These are phyloP conservation scores for Sebastes itinus DNA, from an alignment of 2,797 vertebrate species.

Conservation along the genomic window DNA sequence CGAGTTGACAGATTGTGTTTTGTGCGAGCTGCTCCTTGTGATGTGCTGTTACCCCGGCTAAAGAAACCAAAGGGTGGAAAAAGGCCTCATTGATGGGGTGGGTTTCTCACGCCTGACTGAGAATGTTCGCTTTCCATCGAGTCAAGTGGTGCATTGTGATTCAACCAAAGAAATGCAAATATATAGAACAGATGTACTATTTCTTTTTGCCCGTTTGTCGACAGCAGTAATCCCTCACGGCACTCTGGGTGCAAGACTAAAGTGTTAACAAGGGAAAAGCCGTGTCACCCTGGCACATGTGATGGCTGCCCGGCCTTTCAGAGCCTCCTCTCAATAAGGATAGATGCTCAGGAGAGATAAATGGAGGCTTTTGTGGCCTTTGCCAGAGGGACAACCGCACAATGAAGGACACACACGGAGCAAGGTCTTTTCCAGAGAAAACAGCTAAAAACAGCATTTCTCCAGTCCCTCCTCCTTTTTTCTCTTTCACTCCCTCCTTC, in stretches of 20 bases:
- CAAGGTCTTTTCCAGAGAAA: constrained; percentile 72
- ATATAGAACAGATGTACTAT: constrained; percentile 79
- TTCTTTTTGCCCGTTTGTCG: constrained; percentile 62
- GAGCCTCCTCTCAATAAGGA: constrained; percentile 69
- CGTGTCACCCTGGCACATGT: constrained; percentile 76
- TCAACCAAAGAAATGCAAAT: constrained; percentile 84
- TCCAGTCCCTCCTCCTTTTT: constrained; percentile 29
- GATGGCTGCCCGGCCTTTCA: constrained; percentile 68
- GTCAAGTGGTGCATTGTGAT: constrained; percentile 83
- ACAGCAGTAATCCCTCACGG: constrained; percentile 70
- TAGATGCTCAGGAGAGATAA: constrained; percentile 77
- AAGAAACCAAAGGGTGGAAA: constrained; percentile 68
- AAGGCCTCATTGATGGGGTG: constrained; percentile 75
- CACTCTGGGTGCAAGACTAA: constrained; percentile 45
- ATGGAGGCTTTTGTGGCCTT: constrained; percentile 77
- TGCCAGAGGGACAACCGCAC: constrained; percentile 73
- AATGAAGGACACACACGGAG: constrained; percentile 80
- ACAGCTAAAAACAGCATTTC: constrained; percentile 72
- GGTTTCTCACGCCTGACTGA: constrained; percentile 81
- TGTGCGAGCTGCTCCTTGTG: constrained; percentile 69
- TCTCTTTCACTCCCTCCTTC: constrained; percentile 46
- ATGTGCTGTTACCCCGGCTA: constrained; percentile 63
- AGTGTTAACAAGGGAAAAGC: constrained; percentile 81
- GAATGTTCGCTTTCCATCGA: constrained; percentile 78
- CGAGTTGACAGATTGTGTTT: constrained; percentile 74